Evolutionary conservation across 2,797 vertebrate species (phyloP), one percentile per base, ranked within the genome.

Genomic region (Antrozous pallidus): DNA sequence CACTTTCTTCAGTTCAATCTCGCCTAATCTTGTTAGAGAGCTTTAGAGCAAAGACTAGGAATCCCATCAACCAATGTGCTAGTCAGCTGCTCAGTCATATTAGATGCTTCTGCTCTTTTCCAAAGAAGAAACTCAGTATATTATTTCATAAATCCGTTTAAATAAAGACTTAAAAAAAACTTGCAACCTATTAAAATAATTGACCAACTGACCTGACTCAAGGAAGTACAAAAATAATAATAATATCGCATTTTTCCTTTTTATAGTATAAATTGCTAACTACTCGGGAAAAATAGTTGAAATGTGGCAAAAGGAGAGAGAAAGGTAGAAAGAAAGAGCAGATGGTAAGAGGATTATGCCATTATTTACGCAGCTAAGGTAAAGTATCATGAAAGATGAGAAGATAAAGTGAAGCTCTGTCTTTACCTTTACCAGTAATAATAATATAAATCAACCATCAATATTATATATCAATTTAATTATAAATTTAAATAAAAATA

Each of bases 21-120:
- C 54, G 92, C 75, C 96, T 97, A 92, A 95, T 97, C 96, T 98
- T 96, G 92, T 96, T 97, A 97, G 94, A 97, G 93, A 93, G 85
- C 97, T 97, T 97, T 95, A 95, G 90, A 97, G 96, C 91, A 96
- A 96, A 97, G 96, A 92, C 91, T 92, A 96, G 93, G 95, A 96
- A 98, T 97, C 90, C 94, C 63, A 97, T 97, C 96, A 89, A 36
- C 71, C 54, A 75, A 56, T 54, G 20, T 91, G 67, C 82, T 94
- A 90, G 78, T 85, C 94, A 95, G 70, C 73, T 67, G 71, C 84
- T 93, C 95, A 96, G 95, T 91, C 93, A 97, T 51, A 78, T 85
- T 96, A 95, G 95, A 96, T 78, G 92, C 79, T 97, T 97, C 85
- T 95, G 90, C 61, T 81, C 70, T 97, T 83, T 94, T 89, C 89